These are phyloP conservation scores for Dysmachus trigonus DNA, from an alignment of 2,888 invertebrate species.

Conservation along the genomic window DNA sequence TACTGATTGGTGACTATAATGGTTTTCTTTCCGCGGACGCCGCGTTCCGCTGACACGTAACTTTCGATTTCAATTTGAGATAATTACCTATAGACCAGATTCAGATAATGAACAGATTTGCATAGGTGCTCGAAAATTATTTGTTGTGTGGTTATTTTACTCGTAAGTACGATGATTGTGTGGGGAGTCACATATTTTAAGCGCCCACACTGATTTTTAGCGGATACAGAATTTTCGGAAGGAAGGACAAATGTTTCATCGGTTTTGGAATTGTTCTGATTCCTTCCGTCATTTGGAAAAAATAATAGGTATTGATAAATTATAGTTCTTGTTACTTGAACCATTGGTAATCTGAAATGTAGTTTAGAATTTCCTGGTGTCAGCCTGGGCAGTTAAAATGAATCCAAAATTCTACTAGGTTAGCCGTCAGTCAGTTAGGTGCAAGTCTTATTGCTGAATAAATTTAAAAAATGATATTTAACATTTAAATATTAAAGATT, in stretches of 20 bases:
- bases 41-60: neutral
- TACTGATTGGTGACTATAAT: neutral
- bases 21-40: neutral
- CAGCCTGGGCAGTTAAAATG: neutral
- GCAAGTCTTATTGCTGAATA: no score
- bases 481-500: no score
- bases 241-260: neutral
- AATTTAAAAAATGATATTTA: no score
- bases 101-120: neutral
- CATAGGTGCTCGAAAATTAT: neutral
- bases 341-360: neutral
- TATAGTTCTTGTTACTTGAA: neutral
- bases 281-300: neutral
- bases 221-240: neutral
- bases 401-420: no score
- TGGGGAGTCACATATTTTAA: neutral
- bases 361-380: neutral
- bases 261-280: neutral
- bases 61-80: constrained; percentile 31
- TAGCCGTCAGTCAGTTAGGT: no score
- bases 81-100: constrained; percentile 6
- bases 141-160: neutral
- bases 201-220: neutral
- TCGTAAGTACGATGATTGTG: neutral
- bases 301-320: neutral